Base-by-base conservation (phyloP, 2,797 vertebrate species). In the Brachyalestes nurse region DNA sequence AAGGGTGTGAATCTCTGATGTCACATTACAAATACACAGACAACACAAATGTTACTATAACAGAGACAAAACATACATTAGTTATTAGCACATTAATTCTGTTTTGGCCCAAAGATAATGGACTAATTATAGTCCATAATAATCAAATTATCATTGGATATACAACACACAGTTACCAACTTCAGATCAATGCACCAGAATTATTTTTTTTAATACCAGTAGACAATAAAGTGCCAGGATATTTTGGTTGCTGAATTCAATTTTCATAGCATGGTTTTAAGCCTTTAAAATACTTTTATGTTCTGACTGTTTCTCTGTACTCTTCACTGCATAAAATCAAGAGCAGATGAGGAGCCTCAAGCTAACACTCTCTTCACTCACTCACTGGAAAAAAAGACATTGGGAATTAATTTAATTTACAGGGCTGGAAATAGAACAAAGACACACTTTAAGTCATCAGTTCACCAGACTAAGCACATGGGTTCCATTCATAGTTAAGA, bases 401-500 rank as follows among this genome's bases (percentile, higher is more conserved):
- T 45, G 42, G 61, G 61, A 17, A 38, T 7, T 38, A 0, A 34
- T 42, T 38, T 66, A 3, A 40, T 66, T 17, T 40, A 5, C 14
- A 79, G 79, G 79, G 58, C 53, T 60, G 47, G 25, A 77, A 49
- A 49, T 5, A 70, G 6, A 66, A 66, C 34, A 66, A 40, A 42
- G 1, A 3, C 13, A 64, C 17, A 38, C 13, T 67, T 45, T 21
- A 21, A 23, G 42, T 1, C 67, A 8, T 25, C 23, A 4, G 25
- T 38, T 17, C 14, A 55, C 9, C 3, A 5, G 51, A 12, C 34
- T 8, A 51, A 51, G 23, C 49, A 53, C 0, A 34, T 38, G 14
- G 25, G 3, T 38, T 57, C 23, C 14, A n/a, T 55, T 72, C 6
- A 49, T 47, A 70, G 42, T 8, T 34, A 34, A 34, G 34, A 34